Base-by-base conservation (phyloP, 2,113 vertebrate genomes). In the Limanda limanda region DNA sequence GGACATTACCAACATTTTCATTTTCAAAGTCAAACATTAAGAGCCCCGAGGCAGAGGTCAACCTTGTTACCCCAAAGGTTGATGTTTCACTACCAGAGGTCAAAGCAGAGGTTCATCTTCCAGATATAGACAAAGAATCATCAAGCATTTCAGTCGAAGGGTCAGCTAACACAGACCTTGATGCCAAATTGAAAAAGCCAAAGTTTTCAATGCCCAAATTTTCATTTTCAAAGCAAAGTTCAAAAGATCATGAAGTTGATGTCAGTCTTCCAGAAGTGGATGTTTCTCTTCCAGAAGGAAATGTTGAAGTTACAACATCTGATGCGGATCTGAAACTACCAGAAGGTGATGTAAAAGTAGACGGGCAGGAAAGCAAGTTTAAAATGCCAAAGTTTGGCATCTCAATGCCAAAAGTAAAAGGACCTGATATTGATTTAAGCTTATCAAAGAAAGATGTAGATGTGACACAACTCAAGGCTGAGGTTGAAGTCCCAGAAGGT, bases 161-260 rank as follows among this genome's bases (percentile, higher is more conserved):
- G 24, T 25, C 65, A 13, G 21, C 57, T 27, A 25, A 73, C 60
- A 37, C 10, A 60, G 86, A 87, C 52, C 13, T 73, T 27, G 88
- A 91, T 68, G 27, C 62, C 51, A 82, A 71, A 59, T 18, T 87
- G 2, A 93, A 88, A 74, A 92, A 90, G 72, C 4, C 57, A 1
- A 86, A 47, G 45, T 91, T 94, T 83, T 92, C 92, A 47, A 51
- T 92, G 24, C 89, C 79, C 4, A 89, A 51, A 68, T 78, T 91
- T 82, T 92, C 87, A 54, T 91, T 93, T 66, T 88, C 87, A 70
- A 92, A 91, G 81, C 70, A 85, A 78, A 86, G 82, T 69, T 74
- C 90, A 74, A 74, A 61, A 45, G 86, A 68, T 37, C 62, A 69
- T 21, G 61, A 82, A 89, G 62, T 58, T 68, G 86, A 90, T 18